Conservation (phyloP, 1,140 invertebrate genomes). For the Euglossa dilemma region DNA sequence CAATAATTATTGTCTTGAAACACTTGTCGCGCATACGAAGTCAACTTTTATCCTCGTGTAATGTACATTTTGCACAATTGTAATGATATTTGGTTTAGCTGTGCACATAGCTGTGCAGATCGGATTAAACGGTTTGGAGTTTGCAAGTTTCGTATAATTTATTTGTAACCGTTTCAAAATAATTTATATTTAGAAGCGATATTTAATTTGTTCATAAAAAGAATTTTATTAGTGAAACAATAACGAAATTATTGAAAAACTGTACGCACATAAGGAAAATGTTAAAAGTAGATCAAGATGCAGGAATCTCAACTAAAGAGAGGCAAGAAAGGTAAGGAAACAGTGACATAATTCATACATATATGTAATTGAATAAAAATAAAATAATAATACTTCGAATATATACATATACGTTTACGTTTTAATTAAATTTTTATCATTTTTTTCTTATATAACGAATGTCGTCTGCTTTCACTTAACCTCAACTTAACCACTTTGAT, state of each 20-base stretch:
- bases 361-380: neutral
- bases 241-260: conserved; percentile 22
- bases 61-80: neutral
- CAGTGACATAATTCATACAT: neutral
- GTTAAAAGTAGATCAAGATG: conserved; percentile 73
- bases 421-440: neutral
- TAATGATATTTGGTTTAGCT: conserved; percentile 18
- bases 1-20: neutral
- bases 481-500: conserved; percentile 38
- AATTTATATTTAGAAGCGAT: neutral
- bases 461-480: conserved; percentile 67
- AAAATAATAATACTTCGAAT: neutral
- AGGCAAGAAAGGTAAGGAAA: conserved; percentile 77
- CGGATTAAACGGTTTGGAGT: conserved; percentile 22
- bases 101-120: conserved; percentile 27
- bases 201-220: neutral
- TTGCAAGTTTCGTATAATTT: conserved; percentile 28
- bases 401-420: neutral
- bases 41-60: neutral
- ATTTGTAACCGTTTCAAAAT: conserved; percentile 15
- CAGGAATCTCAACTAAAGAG: conserved; percentile 83
- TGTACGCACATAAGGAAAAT: conserved; percentile 36
- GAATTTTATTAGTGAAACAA: neutral
- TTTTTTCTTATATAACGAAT: neutral
- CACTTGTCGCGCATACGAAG: neutral